Evolutionary conservation across 2,113 vertebrate species (phyloP), one percentile per base, ranked within the genome.

Genomic region (Atrichornis clamosus): DNA sequence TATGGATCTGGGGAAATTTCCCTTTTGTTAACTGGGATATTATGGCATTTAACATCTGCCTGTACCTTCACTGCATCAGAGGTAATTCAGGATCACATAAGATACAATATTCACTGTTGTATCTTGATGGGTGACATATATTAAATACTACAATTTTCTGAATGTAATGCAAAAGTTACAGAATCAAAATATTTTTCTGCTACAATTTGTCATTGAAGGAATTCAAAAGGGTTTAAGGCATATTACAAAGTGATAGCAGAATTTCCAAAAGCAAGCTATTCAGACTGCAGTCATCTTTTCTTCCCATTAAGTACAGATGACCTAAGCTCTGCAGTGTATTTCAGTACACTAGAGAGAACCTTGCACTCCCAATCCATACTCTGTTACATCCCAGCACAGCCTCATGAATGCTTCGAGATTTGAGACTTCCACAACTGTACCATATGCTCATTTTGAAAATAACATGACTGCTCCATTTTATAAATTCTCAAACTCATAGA

Each of bases 221-320:
- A 68, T 79, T 72, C n/a, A 44, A 64, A 44, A 33, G 5, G 13
- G 15, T 69, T 81, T 62, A 63, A 88, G 56, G 24, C 42, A 75
- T 18, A 41, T 37, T 50, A 44, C 2, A 5, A 74, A 89, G 46
- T 11, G 27, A 75, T 15, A 37, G 46, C 44, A 94, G 46, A 59
- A 79, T 80, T 93, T 89, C 58, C 78, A 63, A 72, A 90, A 58
- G 67, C 49, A 89, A 83, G 37, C 28, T 89, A 73, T 60, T 78
- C 44, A 83, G 78, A 74, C 28, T 90, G 77, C 77, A 82, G 44
- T 70, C 89, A 82, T 76, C 62, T 93, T 92, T 96, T 91, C 81
- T 90, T 69, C 39, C 49, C 75, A 39, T 84, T 92, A 86, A 81
- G 76, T 94, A 89, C 46, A 84, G 42, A 63, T 52, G 58, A 89